These are phyloP conservation scores for Capromys pilorides DNA, from an alignment of 2,797 vertebrate genomes.

Conservation along the genomic window DNA sequence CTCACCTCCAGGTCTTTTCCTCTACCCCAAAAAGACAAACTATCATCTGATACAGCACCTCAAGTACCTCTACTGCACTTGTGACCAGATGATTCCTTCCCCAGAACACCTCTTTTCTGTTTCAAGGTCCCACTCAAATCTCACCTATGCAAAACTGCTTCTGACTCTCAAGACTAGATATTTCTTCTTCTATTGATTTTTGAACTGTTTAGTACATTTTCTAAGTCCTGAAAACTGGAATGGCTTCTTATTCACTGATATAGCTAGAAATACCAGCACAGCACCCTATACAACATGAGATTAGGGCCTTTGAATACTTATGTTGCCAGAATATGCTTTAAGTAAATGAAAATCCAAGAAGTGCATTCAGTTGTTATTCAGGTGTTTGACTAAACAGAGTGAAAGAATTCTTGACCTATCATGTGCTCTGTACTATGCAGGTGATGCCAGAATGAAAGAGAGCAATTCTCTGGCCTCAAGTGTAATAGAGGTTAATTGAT, in stretches of 20 bases:
- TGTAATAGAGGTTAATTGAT: background rate
- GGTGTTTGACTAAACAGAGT: background rate
- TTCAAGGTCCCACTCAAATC: background rate
- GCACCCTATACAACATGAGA: background rate
- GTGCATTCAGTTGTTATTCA: background rate
- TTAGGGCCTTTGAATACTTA: too few relatives aligned
- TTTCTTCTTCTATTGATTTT: background rate
- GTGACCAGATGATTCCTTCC: background rate
- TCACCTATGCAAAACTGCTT: background rate
- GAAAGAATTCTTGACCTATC: background rate
- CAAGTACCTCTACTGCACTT: background rate
- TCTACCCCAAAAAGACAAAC: background rate
- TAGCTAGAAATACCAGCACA: background rate
- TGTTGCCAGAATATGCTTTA: background rate
- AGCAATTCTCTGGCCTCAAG: background rate
- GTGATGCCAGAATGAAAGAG: background rate
- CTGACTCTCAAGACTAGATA: slow-evolving; percentile 6
- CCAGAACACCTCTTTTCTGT: background rate
- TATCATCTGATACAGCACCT: background rate
- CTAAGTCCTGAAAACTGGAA: background rate
- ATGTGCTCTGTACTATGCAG: background rate
- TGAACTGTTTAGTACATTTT: background rate
- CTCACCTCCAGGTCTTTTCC: background rate
- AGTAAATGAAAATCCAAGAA: background rate
- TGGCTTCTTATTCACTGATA: background rate